Percentiles rank a stretch among this genome's conserved stretches.
These are phyloP conservation scores for Carabus problematicus DNA, from an alignment of 2,888 invertebrate species.

Conservation along the genomic window DNA sequence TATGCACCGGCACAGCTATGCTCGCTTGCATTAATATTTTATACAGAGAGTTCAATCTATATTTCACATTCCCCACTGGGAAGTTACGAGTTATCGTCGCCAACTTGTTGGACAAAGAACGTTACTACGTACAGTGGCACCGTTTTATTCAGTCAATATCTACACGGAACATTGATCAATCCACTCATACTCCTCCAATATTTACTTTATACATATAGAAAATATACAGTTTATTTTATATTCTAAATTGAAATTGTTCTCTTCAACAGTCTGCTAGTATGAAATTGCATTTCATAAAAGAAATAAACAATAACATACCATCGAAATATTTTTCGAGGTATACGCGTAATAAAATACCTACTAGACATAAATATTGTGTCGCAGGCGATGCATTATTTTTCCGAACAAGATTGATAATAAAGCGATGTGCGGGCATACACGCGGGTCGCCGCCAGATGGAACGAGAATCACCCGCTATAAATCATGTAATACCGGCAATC, in stretches of 20 bases:
- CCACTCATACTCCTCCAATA: too few relatives aligned
- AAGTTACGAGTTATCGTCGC: conserved; percentile 1
- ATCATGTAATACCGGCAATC: conserved; percentile 40
- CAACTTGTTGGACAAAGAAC: neutral
- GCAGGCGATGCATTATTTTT: conserved; percentile 32
- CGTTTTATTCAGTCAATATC: too few relatives aligned
- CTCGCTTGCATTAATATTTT: conserved; percentile 37
- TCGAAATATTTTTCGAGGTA: neutral
- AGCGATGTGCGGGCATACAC: conserved; percentile 4
- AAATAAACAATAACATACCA: neutral
- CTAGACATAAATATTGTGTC: conserved; percentile 28
- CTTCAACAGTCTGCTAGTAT: neutral
- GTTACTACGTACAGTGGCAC: too few relatives aligned
- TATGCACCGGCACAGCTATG: conserved; percentile 23
- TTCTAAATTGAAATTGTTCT: too few relatives aligned
- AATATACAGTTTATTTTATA: too few relatives aligned
- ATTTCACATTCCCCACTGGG: conserved; percentile 31
- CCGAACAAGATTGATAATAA: conserved; percentile 37
- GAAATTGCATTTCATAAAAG: neutral
- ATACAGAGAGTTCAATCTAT: conserved; percentile 34
- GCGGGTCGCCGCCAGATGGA: conserved; percentile 36
- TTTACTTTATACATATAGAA: neutral
- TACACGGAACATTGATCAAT: too few relatives aligned
- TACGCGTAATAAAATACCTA: conserved; percentile 21
- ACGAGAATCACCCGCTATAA: conserved; percentile 35